Base-by-base conservation (phyloP, 2,888 invertebrate species). In the Cheilosia vulpina region DNA sequence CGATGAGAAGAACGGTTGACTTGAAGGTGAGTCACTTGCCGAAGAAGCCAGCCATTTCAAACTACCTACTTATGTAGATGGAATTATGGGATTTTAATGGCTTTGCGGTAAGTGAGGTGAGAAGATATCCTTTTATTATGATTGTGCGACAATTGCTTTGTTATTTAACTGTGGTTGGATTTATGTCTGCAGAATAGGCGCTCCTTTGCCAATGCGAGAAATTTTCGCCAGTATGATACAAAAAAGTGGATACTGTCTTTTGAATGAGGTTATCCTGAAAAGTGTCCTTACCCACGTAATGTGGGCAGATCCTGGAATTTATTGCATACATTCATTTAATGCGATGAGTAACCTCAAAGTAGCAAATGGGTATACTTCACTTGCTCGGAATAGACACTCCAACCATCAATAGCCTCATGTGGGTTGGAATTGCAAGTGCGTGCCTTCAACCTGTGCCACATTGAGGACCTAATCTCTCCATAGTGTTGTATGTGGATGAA, bases 1-100 rank as follows among this genome's bases (percentile, higher is more conserved):
- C 69, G 77, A 62, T 45, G 31, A 71, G 43, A 57, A 34, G 52
- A 31, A 2, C 9, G 43, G 24, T 4, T 38, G 38, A 11, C 13
- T 38, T 34, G 34, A 34, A 24, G 53, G 52, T 66, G 58, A 52
- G 76, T 68, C 52, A 34, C 52, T 31, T 31, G 19, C 27, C 31
- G 7, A 66, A 52, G 66, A 60, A 19, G 50, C 34, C 27, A 34
- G 11, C 13, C 6, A 38, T 11, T 41, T 53, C 17, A n/a, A n/a
- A 17, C 55, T 55, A 47, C 47, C 17, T 47, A 53, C 77, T 78
- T 55, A 9, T 38, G 11, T 13, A 47, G 63, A 53, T 17, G 38
- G 77, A 62, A 63, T 78, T 78, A 78, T 78, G 69, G 53, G 62
- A 69, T 71, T 69, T 78, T 69, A 78, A 78, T 78, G 47, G 77